Conservation (phyloP, 2,797 vertebrate species). For the Tenualosa thibaudeaui region DNA sequence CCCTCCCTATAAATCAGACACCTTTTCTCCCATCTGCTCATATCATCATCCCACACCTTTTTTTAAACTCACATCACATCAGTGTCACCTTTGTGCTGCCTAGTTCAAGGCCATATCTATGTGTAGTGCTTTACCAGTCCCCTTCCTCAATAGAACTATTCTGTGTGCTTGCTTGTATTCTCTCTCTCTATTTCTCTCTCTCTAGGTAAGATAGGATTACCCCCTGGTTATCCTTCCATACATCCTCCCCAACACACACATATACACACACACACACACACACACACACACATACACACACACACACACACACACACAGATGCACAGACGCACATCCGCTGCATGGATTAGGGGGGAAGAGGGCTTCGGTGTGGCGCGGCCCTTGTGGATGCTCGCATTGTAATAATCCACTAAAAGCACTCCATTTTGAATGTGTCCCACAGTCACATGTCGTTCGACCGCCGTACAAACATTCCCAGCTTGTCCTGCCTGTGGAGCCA, state of each 20-base stretch:
- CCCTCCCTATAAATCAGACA: background rate
- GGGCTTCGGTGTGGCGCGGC: background rate
- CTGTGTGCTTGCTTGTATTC: background rate
- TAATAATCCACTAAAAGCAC: conserved; percentile 39
- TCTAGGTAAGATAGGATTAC: conserved; percentile 21
- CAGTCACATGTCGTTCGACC: background rate
- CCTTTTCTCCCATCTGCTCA: background rate
- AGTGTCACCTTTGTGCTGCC: background rate
- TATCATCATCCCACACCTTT: background rate
- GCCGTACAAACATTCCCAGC: background rate
- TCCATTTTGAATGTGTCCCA: background rate
- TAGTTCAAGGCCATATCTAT: background rate
- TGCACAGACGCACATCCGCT: background rate
- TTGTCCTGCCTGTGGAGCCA: background rate
- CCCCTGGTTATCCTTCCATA: background rate
- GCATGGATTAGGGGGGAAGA: conserved; percentile 28
- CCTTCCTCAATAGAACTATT: background rate
- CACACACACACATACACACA: background rate
- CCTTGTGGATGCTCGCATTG: conserved; percentile 3
- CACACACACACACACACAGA: too few species aligned
- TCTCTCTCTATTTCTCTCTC: background rate
- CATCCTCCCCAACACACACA: background rate
- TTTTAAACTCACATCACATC: background rate
- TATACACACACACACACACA: too few species aligned
- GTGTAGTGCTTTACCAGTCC: background rate